These are phyloP conservation scores for Chionis minor DNA, from an alignment of 2,113 vertebrate species.

Conservation along the genomic window DNA sequence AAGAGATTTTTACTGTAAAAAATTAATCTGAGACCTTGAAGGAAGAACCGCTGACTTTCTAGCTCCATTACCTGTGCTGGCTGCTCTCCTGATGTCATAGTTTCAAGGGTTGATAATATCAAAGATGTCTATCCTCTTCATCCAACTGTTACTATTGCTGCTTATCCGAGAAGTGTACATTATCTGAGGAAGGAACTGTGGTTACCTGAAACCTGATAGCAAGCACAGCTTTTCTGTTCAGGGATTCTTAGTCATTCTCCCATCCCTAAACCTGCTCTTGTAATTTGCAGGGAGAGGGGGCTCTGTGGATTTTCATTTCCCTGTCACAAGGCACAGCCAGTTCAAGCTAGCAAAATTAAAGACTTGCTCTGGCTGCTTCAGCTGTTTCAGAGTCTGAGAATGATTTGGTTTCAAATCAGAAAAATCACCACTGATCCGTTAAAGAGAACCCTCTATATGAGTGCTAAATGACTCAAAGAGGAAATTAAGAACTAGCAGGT, in stretches of 20 bases:
- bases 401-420: not conserved
- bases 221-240: conserved; percentile 1
- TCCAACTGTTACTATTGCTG: not conserved
- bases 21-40: not conserved
- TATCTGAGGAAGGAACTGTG: not conserved
- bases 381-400: not conserved
- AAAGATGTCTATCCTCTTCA: not conserved
- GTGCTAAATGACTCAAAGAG: not conserved
- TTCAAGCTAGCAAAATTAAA: not conserved
- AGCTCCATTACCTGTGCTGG: not conserved
- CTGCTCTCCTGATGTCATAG: not conserved
- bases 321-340: not conserved
- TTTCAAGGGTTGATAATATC: not conserved
- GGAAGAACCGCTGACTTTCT: not conserved
- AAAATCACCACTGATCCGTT: not conserved
- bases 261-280: not conserved
- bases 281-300: not conserved
- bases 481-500: conserved; percentile 32
- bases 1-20: not conserved
- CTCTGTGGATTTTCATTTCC: not conserved
- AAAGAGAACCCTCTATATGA: not conserved
- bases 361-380: not conserved
- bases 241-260: not conserved
- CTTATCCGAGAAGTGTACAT: not conserved
- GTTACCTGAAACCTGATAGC: not conserved